A percentile compares a stretch with the other conserved stretches of the same genome.
Conservation (phyloP, 1,140 invertebrate species). For the Tetramorium simillimum region DNA sequence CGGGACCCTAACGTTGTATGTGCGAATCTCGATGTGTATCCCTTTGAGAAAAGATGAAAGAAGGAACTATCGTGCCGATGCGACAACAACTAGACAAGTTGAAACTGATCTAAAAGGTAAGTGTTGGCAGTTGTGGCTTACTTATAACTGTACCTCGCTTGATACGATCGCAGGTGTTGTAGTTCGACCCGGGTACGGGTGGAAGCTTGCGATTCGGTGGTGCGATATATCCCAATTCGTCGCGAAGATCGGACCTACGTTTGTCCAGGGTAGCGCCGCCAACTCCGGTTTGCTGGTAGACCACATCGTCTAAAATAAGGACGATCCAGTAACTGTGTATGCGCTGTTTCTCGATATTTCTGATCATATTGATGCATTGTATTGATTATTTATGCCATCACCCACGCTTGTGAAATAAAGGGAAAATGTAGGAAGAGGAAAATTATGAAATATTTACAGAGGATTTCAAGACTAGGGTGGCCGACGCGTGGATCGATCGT, state of each 20-base stretch:
- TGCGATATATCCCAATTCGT: conserved; percentile 96
- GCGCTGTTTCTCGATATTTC: not conserved
- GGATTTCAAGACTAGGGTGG: conserved; percentile 59
- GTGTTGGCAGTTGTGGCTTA: conserved; percentile 87
- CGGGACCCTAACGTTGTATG: conserved; percentile 22
- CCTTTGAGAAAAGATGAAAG: conserved; percentile 61
- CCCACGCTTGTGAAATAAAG: conserved; percentile 53
- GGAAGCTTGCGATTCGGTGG: conserved; percentile 96
- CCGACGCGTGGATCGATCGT: conserved; percentile 62
- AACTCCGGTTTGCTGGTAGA: conserved; percentile 93
- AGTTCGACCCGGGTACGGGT: conserved; percentile 95
- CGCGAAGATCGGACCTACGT: conserved; percentile 92
- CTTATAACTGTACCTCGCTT: conserved; percentile 96
- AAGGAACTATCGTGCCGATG: conserved; percentile 77
- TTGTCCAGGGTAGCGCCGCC: conserved; percentile 93
- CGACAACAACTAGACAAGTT: conserved; percentile 76
- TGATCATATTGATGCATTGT: conserved; percentile 30
- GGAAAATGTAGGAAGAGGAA: conserved; percentile 35
- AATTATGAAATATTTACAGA: conserved; percentile 7
- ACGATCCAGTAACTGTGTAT: conserved; percentile 12
- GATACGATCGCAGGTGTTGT: conserved; percentile 96
- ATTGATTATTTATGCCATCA: conserved; percentile 57
- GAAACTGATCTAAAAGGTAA: conserved; percentile 79
- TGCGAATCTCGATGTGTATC: conserved; percentile 37
- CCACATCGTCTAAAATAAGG: conserved; percentile 91